Evolutionary conservation across 2,113 vertebrate genomes (phyloP), one percentile per base, ranked within the genome.

Genomic region (Candoia aspera): DNA sequence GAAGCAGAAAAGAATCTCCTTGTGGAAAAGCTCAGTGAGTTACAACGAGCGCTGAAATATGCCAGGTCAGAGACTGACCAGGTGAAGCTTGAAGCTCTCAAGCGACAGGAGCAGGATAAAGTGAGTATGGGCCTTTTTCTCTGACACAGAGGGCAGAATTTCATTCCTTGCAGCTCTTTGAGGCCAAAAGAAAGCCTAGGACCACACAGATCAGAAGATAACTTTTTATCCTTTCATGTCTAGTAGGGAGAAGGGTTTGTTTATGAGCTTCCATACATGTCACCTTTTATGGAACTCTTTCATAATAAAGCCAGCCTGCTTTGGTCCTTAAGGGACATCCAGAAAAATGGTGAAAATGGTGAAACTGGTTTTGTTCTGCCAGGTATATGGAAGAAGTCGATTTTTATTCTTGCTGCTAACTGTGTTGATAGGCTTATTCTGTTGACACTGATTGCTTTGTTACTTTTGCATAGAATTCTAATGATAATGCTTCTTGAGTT

Each of bases 71-170:
- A 98, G 93, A 95, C 95, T 8, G 97, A 98, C 59, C 93, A 84
- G 46, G 94, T 96, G 57, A 96, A 96, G 83, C 96, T 97, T 90
- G 97, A 98, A 88, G 97, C 97, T 21, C 95, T 96, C 55, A 93
- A 92, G 89, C 96, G 89, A 93, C 97, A 98, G 92, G 97, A 98
- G 42, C 97, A 96, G 86, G 97, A 98, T 11, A 97, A 98, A 98
- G 98, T 99, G 92, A 95, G 94, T 37, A 12, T 11, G 10, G 4
- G 15, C 12, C 19, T 83, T 49, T 89, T 60, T 54, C 15, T 26
- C 6, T 84, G 58, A 9, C 49, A 37, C 11, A 24, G 33, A 55
- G 26, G 42, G 53, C n/a, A 46, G 46, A 58, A 59, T 58, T 23
- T 59, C n/a, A 79, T 62, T 84, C 23, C 90, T 90, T 11, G 1